A percentile compares a stretch with the other conserved stretches of the same genome.
Evolutionary conservation across 2,797 vertebrate species (phyloP).

Genomic region (Erithacus rubecula): DNA sequence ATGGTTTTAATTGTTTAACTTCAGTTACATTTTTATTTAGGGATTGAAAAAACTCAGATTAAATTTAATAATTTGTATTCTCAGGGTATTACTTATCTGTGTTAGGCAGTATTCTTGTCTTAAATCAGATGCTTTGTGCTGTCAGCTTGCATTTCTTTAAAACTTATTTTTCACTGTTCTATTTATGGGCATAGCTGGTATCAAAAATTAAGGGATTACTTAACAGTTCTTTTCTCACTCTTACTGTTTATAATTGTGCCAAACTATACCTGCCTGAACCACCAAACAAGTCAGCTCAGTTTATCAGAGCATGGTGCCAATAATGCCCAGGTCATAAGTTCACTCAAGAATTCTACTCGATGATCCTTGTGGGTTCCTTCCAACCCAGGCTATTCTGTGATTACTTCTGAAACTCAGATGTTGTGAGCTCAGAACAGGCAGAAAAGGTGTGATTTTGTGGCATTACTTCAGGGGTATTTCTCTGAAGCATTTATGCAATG

Average conservation of each 20-base stretch:
- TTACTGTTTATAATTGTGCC: not conserved
- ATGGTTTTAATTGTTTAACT: not conserved
- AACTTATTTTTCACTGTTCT: not conserved
- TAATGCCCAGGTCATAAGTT: fast-evolving
- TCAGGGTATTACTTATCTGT: not conserved
- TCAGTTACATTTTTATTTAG: not conserved
- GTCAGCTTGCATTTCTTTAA: not conserved
- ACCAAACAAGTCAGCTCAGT: not conserved
- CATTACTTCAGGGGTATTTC: not conserved
- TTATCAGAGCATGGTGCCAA: not conserved
- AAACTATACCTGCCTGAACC: not conserved
- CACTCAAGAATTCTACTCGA: not conserved
- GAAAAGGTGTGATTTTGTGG: not conserved
- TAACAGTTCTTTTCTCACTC: not conserved
- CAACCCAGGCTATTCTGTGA: not conserved
- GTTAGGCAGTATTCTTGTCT: not conserved
- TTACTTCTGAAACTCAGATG: not conserved
- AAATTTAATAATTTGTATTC: not conserved
- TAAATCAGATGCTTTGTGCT: not conserved
- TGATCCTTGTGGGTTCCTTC: not conserved
- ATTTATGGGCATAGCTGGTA: not conserved
- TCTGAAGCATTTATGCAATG: not conserved
- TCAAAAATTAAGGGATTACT: not conserved
- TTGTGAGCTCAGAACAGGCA: not conserved
- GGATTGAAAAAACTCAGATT: not conserved